These are phyloP conservation scores for Drosophila mulleri DNA, from an alignment of 2,888 invertebrate species.

Conservation along the genomic window DNA sequence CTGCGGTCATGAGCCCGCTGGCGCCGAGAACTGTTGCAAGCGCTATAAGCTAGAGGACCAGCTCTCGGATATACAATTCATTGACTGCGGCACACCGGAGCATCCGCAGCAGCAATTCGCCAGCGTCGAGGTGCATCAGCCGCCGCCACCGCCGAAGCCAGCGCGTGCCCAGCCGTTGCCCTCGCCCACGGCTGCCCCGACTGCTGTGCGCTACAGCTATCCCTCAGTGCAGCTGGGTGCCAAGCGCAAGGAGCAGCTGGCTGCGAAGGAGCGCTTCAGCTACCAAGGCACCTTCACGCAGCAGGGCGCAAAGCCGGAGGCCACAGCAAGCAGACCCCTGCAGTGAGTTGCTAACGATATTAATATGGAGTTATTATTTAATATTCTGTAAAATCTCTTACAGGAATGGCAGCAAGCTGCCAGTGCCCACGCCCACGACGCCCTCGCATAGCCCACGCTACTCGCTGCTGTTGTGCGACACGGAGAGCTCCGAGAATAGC, in stretches of 20 bases:
- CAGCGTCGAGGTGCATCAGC: conserved; percentile 84
- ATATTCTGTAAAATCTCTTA: background rate
- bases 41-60: conserved; percentile 91
- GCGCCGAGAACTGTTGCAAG: conserved; percentile 87
- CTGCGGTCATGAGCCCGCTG: conserved; percentile 75
- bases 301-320: conserved; percentile 37
- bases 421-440: conserved; percentile 83
- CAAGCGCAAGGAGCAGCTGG: conserved; percentile 83
- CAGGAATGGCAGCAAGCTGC: conserved; percentile 64
- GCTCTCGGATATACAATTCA: conserved; percentile 91
- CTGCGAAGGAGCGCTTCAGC: conserved; percentile 84
- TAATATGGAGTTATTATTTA: no score
- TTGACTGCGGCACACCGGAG: conserved; percentile 92
- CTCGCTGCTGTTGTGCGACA: conserved; percentile 84
- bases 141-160: conserved; percentile 84
- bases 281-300: conserved; percentile 82
- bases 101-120: conserved; percentile 85
- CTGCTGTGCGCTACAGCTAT: conserved; percentile 81
- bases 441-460: conserved; percentile 85
- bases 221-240: conserved; percentile 84
- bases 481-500: conserved; percentile 84
- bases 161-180: conserved; percentile 56
- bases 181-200: conserved; percentile 39
- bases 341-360: conserved; percentile 30
- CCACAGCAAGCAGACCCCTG: conserved; percentile 19